phyloP scores from a whole-genome alignment of 1,140 invertebrate genomes.

The Drosophila setifemur region DNA sequence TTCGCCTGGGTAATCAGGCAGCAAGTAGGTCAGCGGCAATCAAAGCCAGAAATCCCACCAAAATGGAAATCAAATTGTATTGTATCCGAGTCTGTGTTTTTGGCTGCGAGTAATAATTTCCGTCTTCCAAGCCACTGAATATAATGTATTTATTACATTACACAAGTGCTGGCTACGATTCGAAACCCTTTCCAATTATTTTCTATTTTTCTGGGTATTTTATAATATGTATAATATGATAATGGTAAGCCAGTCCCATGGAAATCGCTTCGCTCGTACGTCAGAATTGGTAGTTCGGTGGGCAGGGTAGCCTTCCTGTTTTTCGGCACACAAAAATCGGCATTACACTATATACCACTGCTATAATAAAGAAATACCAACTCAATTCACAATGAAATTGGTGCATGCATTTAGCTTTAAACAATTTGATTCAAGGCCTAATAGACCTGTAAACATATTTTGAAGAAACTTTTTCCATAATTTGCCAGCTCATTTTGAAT shows the following conservation, averaged over 20 bases:
- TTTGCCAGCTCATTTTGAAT: neutral
- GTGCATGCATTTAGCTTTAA: no score
- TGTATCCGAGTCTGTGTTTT: slow-evolving; percentile 16
- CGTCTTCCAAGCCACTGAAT: slow-evolving; percentile 34
- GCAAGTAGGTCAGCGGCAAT: slow-evolving; percentile 72
- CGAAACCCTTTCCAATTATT: no score
- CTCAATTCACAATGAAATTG: no score
- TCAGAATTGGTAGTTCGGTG: no score
- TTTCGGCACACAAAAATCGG: neutral
- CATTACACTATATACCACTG: neutral
- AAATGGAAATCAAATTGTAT: slow-evolving; percentile 68
- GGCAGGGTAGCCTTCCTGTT: neutral
- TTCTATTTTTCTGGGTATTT: no score
- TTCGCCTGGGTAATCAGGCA: slow-evolving; percentile 65
- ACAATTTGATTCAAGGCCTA: no score
- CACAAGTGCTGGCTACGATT: no score
- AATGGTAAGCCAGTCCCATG: no score
- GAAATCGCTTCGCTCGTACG: no score
- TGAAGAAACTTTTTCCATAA: neutral
- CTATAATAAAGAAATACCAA: no score
- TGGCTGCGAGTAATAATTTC: slow-evolving; percentile 8
- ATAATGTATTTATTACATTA: slow-evolving; percentile 23
- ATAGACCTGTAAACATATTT: no score
- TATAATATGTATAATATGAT: no score
- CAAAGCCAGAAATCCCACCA: slow-evolving; percentile 62